These are phyloP conservation scores for Drosophila monieri DNA, from an alignment of 2,888 invertebrate species.

Conservation along the genomic window DNA sequence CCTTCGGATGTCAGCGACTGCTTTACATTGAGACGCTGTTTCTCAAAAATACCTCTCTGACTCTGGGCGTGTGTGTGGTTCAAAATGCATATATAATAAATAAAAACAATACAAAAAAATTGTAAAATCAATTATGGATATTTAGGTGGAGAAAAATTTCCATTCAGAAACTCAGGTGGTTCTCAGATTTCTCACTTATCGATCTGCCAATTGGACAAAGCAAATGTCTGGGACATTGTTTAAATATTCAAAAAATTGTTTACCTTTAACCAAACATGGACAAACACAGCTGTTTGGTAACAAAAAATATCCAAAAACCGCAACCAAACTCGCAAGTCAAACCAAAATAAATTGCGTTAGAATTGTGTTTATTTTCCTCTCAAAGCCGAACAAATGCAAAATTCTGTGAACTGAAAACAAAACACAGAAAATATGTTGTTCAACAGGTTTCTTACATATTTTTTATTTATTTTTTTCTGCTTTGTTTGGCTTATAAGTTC, in stretches of 20 bases:
- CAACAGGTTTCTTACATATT: constrained; percentile 58
- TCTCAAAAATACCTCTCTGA: neutral
- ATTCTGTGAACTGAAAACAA: constrained; percentile 42
- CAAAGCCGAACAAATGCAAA: constrained; percentile 29
- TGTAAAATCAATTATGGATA: constrained; percentile 36
- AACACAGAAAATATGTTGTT: constrained; percentile 53
- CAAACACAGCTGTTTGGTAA: constrained; percentile 68
- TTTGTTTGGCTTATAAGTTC: constrained; percentile 63
- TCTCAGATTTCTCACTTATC: constrained; percentile 20
- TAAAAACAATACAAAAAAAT: constrained; percentile 46
- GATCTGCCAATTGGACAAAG: constrained; percentile 38
- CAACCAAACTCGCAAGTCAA: constrained; percentile 11
- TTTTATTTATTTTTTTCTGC: constrained; percentile 24
- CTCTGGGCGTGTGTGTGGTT: constrained; percentile 5
- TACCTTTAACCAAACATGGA: constrained; percentile 24
- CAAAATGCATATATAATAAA: constrained; percentile 9
- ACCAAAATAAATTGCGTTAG: constrained; percentile 47
- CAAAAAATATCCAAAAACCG: constrained; percentile 8
- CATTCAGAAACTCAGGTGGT: constrained; percentile 35
- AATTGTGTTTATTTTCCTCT: constrained; percentile 27
- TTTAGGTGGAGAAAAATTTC: constrained; percentile 48
- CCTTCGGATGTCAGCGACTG: constrained; percentile 75
- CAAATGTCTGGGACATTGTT: constrained; percentile 36
- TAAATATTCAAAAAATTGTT: constrained; percentile 15
- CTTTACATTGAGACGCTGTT: constrained; percentile 36